These are phyloP conservation scores for Smutsia gigantea DNA, from an alignment of 2,797 vertebrate genomes.

Conservation along the genomic window DNA sequence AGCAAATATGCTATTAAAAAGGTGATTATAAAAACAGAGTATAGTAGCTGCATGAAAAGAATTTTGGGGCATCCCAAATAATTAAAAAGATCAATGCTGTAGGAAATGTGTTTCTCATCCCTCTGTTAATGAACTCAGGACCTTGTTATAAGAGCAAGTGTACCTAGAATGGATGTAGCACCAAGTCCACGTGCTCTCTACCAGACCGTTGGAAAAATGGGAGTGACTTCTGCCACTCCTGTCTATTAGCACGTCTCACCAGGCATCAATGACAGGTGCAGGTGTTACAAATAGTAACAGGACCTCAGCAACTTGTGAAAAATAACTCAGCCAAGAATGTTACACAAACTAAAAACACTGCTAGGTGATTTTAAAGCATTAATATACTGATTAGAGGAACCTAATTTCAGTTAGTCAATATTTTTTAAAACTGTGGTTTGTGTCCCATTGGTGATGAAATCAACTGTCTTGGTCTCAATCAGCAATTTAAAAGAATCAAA, in stretches of 20 bases:
- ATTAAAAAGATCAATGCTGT: neutral
- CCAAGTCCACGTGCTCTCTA: neutral
- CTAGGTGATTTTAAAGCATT: neutral
- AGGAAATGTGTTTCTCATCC: neutral
- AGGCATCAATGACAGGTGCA: neutral
- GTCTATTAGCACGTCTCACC: neutral
- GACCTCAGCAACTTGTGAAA: neutral
- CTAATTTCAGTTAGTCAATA: neutral
- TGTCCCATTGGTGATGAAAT: neutral
- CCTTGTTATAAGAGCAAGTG: neutral
- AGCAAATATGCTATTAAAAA: neutral
- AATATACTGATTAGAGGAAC: neutral
- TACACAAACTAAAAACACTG: neutral
- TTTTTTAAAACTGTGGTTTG: neutral
- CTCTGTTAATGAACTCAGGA: neutral
- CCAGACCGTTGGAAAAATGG: neutral
- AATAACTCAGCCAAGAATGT: neutral
- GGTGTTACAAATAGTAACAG: neutral
- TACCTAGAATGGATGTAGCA: neutral
- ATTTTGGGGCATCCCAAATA: neutral
- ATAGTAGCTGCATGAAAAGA: neutral
- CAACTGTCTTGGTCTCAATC: neutral
- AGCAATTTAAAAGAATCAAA: slow-evolving; percentile 1
- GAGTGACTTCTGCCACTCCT: neutral
- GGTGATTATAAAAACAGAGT: neutral